Percentiles rank a stretch among this genome's conserved stretches.
Evolutionary conservation across 2,113 vertebrate species (phyloP).

Genomic region (Plotosus lineatus): DNA sequence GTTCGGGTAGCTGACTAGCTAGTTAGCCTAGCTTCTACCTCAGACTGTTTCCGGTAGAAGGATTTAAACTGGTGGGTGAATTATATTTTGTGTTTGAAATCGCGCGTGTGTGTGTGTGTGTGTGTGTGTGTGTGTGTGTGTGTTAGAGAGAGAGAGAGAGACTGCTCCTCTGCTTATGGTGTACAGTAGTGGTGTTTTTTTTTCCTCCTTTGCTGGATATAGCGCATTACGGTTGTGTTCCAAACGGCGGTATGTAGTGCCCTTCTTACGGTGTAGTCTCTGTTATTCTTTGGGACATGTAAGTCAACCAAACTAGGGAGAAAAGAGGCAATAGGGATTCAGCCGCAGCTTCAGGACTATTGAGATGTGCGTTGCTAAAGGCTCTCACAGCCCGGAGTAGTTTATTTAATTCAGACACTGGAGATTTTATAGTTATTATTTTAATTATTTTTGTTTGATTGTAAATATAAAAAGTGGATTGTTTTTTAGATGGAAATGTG

Average conservation of each 20-base stretch:
- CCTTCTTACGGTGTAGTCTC: not conserved
- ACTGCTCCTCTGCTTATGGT: not conserved
- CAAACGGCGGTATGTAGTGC: not conserved
- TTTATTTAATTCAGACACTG: not conserved
- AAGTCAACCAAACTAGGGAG: constrained; percentile 5
- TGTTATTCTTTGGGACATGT: not conserved
- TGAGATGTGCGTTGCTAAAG: not conserved
- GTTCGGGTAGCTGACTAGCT: constrained; percentile 10
- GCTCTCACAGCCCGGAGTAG: not conserved
- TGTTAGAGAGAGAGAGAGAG: not conserved
- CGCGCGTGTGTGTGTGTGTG: not conserved
- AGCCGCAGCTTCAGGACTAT: not conserved
- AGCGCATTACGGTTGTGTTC: constrained; percentile 26
- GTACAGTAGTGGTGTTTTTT: not conserved
- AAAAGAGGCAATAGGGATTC: not conserved
- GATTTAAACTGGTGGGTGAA: not conserved
- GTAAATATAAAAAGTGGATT: not conserved
- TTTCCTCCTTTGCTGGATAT: not conserved
- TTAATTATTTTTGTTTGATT: not conserved
- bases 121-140: not conserved
- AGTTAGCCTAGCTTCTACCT: not conserved
- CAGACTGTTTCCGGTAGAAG: not conserved
- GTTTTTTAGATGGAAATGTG: no score
- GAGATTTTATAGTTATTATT: not conserved
- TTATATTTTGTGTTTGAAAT: not conserved